These are phyloP conservation scores for Lasioglossum marginatum DNA, from an alignment of 2,888 invertebrate species.

Conservation along the genomic window DNA sequence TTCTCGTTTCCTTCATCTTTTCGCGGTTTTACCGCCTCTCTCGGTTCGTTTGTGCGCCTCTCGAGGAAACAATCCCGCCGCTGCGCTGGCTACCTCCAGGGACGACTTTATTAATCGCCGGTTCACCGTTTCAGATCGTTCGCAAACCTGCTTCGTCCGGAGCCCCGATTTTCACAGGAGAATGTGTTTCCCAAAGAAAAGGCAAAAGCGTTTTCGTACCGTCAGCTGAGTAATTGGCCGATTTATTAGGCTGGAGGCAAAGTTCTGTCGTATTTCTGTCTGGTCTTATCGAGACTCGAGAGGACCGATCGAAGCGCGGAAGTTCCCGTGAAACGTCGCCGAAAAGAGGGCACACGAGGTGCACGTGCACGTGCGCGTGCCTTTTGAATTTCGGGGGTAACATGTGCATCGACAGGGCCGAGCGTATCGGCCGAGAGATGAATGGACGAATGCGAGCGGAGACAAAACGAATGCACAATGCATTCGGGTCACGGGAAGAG, in stretches of 20 bases:
- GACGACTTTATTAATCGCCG: conserved; percentile 49
- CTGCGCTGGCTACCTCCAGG: conserved; percentile 21
- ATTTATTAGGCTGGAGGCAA: too few relatives aligned
- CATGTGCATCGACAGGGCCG: conserved; percentile 8
- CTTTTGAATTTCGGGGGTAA: conserved; percentile 26
- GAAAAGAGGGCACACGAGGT: not conserved
- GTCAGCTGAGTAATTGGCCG: too few relatives aligned
- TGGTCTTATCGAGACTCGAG: not conserved
- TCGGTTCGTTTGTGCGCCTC: conserved; percentile 13
- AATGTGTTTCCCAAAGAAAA: not conserved
- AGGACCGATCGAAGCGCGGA: not conserved
- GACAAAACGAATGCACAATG: conserved; percentile 28
- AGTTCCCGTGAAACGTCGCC: not conserved
- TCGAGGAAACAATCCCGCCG: conserved; percentile 32
- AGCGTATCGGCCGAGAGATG: not conserved
- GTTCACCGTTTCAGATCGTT: not conserved
- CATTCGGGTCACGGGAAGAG: conserved; percentile 73
- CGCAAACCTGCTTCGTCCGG: not conserved
- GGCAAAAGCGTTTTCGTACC: not conserved
- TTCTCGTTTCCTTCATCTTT: not conserved
- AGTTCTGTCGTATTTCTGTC: not conserved
- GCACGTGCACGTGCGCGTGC: not conserved
- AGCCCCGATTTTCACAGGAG: not conserved
- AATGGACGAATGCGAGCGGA: conserved; percentile 25
- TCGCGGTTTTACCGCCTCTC: conserved; percentile 7